Evolutionary conservation across 37 sponge, comb jelly and placozoan species (phyloP).

Genomic region (Chondrilla cf. caribensis): DNA sequence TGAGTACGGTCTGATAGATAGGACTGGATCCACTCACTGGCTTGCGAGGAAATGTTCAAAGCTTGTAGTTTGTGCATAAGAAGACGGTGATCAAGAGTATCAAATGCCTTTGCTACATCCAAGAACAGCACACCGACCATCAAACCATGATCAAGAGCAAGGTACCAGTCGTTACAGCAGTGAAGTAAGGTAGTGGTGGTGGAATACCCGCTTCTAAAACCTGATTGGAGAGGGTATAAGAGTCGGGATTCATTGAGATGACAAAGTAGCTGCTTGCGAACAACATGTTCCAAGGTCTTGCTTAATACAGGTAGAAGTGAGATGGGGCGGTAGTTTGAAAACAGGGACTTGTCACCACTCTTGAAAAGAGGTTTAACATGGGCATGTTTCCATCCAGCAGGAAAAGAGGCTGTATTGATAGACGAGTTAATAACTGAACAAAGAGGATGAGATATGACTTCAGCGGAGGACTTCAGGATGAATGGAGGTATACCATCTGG

Average conservation of each 20-base stretch:
- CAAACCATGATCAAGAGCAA: not conserved
- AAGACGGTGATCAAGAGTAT: not conserved
- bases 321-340: constrained; percentile 10
- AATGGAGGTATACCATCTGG: not conserved
- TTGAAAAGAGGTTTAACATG: not conserved
- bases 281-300: not conserved
- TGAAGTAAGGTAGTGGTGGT: not conserved
- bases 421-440: not conserved
- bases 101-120: constrained; percentile 4
- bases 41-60: not conserved
- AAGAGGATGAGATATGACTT: not conserved
- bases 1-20: not conserved
- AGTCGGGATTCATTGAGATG: not conserved
- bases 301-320: not conserved
- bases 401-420: not conserved
- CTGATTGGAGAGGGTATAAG: not conserved
- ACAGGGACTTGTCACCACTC: not conserved
- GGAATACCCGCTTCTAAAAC: not conserved
- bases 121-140: not conserved
- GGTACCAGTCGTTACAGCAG: not conserved
- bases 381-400: not conserved
- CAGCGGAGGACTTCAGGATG: not conserved
- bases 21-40: not conserved
- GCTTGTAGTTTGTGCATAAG: not conserved
- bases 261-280: not conserved